Conservation (phyloP, 2,888 invertebrate species). For the Ochropacha duplaris region DNA sequence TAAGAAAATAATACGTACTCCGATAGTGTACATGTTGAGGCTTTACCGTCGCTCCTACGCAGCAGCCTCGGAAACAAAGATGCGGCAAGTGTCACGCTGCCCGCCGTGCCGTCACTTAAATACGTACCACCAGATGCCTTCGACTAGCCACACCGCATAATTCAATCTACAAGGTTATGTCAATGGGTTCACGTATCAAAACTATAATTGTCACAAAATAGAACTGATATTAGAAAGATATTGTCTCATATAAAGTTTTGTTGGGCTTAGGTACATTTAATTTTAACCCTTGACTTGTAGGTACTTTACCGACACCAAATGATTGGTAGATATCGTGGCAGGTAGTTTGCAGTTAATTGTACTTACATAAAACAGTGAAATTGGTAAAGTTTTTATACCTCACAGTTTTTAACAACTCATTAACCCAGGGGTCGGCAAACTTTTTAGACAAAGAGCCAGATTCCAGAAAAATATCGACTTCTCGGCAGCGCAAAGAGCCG, state of each 20-base stretch:
- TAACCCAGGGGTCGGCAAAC: no score
- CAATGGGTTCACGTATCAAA: constrained; percentile 45
- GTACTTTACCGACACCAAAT: no score
- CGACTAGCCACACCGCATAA: constrained; percentile 34
- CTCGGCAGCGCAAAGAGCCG: no score
- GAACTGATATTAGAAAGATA: background rate
- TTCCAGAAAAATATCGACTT: no score
- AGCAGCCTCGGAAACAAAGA: constrained; percentile 47
- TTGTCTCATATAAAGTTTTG: background rate
- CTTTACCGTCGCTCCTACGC: constrained; percentile 27
- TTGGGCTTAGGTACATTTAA: background rate
- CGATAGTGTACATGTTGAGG: constrained; percentile 54
- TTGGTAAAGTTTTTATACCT: no score
- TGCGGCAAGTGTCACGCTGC: constrained; percentile 58
- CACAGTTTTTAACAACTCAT: no score
- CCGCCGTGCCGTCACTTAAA: constrained; percentile 57
- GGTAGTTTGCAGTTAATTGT: no score
- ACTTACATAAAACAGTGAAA: no score
- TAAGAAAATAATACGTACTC: constrained; percentile 54
- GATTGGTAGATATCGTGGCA: no score
- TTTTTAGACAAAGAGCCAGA: no score
- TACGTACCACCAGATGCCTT: constrained; percentile 46
- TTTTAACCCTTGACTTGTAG: no score
- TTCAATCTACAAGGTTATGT: constrained; percentile 58
- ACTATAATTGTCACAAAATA: constrained; percentile 6